Evolutionary conservation across 2,888 invertebrate genomes (phyloP).

Genomic region (Amphimallon solstitiale): DNA sequence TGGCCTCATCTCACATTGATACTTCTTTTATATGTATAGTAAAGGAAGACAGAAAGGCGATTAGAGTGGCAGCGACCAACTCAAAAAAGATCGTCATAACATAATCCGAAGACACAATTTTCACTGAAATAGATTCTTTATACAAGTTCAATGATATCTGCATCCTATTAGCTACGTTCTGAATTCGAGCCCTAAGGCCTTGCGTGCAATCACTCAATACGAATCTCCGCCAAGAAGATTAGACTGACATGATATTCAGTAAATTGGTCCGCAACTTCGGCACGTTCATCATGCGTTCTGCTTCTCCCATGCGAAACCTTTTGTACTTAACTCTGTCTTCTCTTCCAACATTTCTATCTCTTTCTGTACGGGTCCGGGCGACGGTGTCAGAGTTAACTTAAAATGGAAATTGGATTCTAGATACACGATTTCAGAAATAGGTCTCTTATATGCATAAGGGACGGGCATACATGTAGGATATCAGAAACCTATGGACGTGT

Average conservation of each 20-base stretch:
- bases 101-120: slow-evolving; percentile 39
- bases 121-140: slow-evolving; percentile 49
- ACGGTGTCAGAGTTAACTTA: slow-evolving; percentile 54
- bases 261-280: slow-evolving; percentile 45
- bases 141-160: slow-evolving; percentile 51
- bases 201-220: slow-evolving; percentile 47
- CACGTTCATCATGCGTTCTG: slow-evolving; percentile 58
- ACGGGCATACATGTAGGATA: slow-evolving; percentile 4
- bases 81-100: slow-evolving; percentile 29
- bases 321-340: slow-evolving; percentile 51
- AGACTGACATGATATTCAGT: slow-evolving; percentile 26
- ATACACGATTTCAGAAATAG: slow-evolving; percentile 21
- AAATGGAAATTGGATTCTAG: slow-evolving; percentile 59
- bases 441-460: slow-evolving; percentile 5
- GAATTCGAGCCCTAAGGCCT: slow-evolving; percentile 45
- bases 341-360: slow-evolving; percentile 17
- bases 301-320: slow-evolving; percentile 52
- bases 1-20: slow-evolving; percentile 6
- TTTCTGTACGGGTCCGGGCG: slow-evolving; percentile 43
- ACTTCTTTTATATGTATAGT: slow-evolving; percentile 1
- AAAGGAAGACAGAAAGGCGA: slow-evolving; percentile 25
- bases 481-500: background rate
- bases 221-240: slow-evolving; percentile 14
- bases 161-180: slow-evolving; percentile 49
- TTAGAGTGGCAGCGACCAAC: slow-evolving; percentile 25